phyloP scores from a whole-genome alignment of 1,140 invertebrate genomes.

The Aphelinus certus region DNA sequence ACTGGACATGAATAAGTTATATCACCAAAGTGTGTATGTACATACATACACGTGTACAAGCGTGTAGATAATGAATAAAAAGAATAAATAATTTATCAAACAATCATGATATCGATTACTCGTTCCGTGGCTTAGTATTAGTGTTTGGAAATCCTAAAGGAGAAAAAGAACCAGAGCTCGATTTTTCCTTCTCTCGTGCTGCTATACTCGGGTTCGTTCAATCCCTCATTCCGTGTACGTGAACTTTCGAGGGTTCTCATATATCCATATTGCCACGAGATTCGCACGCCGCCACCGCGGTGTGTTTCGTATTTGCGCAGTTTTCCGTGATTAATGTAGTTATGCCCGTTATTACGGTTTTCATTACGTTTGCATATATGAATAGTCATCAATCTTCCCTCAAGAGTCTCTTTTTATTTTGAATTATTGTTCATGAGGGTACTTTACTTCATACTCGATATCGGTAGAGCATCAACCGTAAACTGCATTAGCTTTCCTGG shows the following conservation, averaged over 20 bases:
- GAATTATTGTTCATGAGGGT: constrained; percentile 5
- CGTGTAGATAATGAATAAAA: background rate
- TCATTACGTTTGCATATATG: background rate
- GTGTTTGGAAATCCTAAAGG: too few species aligned
- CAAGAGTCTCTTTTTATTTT: too few species aligned
- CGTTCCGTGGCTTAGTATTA: too few species aligned
- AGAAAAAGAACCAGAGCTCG: too few species aligned
- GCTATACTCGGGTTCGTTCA: constrained; percentile 6
- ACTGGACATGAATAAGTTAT: too few species aligned
- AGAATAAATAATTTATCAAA: too few species aligned
- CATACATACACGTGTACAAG: background rate
- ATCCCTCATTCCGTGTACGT: constrained; percentile 35
- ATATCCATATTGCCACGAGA: constrained; percentile 7
- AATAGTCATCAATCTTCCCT: too few species aligned
- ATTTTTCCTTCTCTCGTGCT: background rate
- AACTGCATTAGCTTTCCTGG: too few species aligned
- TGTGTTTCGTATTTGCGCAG: constrained; percentile 12
- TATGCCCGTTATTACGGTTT: constrained; percentile 9
- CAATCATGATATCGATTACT: too few species aligned
- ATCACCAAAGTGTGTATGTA: background rate
- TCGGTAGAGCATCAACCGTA: background rate
- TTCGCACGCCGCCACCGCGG: background rate
- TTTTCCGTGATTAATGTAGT: constrained; percentile 26
- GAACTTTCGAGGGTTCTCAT: constrained; percentile 30
- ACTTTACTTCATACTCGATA: constrained; percentile 13